Percentiles rank a stretch among this genome's conserved stretches.
phyloP scores from a whole-genome alignment of 2,113 vertebrate genomes.

The Alethe diademata region DNA sequence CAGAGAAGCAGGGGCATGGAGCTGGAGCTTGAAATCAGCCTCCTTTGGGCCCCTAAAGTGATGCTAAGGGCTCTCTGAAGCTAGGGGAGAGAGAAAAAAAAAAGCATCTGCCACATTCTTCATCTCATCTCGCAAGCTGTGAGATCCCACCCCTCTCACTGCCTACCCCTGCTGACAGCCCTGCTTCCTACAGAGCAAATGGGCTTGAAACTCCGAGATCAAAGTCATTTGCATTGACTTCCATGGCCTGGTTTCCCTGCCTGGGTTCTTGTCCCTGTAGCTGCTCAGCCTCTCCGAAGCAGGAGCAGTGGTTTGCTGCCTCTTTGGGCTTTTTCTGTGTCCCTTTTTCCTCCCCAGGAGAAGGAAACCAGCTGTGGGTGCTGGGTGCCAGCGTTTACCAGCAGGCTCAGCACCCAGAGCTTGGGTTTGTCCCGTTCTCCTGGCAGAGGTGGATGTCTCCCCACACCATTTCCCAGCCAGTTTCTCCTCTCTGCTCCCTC shows the following conservation, averaged over 20 bases:
- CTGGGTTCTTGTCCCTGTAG: not conserved
- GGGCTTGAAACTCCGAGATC: not conserved
- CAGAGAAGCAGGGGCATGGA: not conserved
- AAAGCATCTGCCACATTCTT: not conserved
- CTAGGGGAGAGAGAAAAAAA: not conserved
- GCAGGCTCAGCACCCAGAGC: not conserved
- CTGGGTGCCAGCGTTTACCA: not conserved
- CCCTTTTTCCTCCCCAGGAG: not conserved
- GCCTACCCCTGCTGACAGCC: slow-evolving; percentile 31
- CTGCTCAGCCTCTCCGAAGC: not conserved
- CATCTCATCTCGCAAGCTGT: slow-evolving; percentile 16
- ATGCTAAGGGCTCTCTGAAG: not conserved
- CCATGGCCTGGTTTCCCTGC: slow-evolving; percentile 46
- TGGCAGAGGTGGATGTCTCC: not conserved
- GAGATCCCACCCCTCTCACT: slow-evolving; percentile 43
- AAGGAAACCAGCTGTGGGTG: not conserved
- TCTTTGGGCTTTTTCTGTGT: not conserved
- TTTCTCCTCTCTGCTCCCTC: not conserved
- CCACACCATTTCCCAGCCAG: rapidly evolving
- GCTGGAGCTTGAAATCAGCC: not conserved
- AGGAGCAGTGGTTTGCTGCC: not conserved
- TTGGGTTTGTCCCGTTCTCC: not conserved
- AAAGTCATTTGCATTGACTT: slow-evolving; percentile 45
- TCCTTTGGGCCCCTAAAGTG: not conserved
- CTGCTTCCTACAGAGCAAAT: slow-evolving; percentile 52